Base-by-base conservation (phyloP, 2,113 vertebrate species). In the Xiphophorus couchianus region DNA sequence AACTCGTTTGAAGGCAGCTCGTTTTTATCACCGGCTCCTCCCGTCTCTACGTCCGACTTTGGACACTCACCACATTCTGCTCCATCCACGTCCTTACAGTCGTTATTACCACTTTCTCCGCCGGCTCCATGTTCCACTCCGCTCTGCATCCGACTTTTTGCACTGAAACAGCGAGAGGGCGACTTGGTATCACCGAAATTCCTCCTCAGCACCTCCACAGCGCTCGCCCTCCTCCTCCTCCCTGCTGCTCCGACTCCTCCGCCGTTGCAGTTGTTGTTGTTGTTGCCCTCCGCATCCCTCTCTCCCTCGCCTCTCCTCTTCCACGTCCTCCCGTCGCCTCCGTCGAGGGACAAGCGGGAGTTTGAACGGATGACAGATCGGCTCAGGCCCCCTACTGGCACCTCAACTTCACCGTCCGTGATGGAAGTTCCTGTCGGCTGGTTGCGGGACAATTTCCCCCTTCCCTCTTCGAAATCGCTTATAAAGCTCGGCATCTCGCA, bases 181-280 rank as follows among this genome's bases (percentile, higher is more conserved):
- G 88, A 89, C 17, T 81, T 87, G 0, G 70, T 74, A 27, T 90
- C 80, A 71, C 90, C 92, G 69, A 93, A 84, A 87, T 92, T 93
- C 68, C 85, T 88, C 77, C 85, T 92, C 70, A 93, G 62, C 62
- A 94, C 91, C 62, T 93, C 92, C 17, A 91, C 90, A 0, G 81
- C 90, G 5, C 87, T 92, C 80, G 90, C 82, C 85, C 88, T 82
- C 76, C 86, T 78, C 70, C 73, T 85, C 86, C 51, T 58, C 17
- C 44, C 44, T 25, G 74, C 74, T 68, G 70, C 73, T 44, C 65
- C 80, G 39, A 85, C 75, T 51, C 66, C 84, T 28, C 86, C 76
- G 7, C 78, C 30, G 90, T 88, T 90, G 89, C 88, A 90, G 90
- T 91, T 91, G 88, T 92, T 90, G 78, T 93, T 91, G 84, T 87